Evolutionary conservation across 2,797 vertebrate species (phyloP), one percentile per base, ranked within the genome.

Genomic region (Acanthurus tractus): DNA sequence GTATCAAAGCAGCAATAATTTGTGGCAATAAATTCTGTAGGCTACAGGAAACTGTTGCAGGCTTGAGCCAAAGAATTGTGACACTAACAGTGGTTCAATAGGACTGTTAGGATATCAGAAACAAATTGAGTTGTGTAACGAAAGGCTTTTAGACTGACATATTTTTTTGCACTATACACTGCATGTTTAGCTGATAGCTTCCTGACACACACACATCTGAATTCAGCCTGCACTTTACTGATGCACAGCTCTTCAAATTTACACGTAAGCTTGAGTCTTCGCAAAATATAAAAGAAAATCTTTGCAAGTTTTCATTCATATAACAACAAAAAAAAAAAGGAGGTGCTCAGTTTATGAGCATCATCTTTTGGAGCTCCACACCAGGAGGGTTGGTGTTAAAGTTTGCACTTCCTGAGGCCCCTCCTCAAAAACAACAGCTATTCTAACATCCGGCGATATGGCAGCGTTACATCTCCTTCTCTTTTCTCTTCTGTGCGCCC

Each of bases 1-100:
- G 34, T 15, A 29, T 59, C 4, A 23, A 53, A 56, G 68, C 53
- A 76, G 70, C 70, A 83, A 66, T 66, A 53, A 8, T 34, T 3
- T 50, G 49, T 22, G 9, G 68, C 64, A 81, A 78, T 86, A 82
- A 83, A 81, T 63, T n/a, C 18, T 71, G 61, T 12, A 48, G 70
- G 15, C 57, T 44, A 42, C 69, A 36, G 62, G 25, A 59, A 63
- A 13, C 58, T 58, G 70, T 49, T 76, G 67, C 72, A 42, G 78
- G 70, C 25, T 64, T 11, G 55, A 88, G 80, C 88, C 88, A 89
- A 89, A 88, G 79, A 88, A 14, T 22, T 18, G 55, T 77, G 36
- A 13, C 48, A 34, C 52, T 14, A n/a, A 50, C 25, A 58, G 53
- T 18, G 18, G 40, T 12, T 46, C n/a, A 62, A 63, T 9, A 6